Evolutionary conservation across 2,888 invertebrate genomes (phyloP), one percentile per base, ranked within the genome.

Genomic region (Mesodorylaimus sp.): DNA sequence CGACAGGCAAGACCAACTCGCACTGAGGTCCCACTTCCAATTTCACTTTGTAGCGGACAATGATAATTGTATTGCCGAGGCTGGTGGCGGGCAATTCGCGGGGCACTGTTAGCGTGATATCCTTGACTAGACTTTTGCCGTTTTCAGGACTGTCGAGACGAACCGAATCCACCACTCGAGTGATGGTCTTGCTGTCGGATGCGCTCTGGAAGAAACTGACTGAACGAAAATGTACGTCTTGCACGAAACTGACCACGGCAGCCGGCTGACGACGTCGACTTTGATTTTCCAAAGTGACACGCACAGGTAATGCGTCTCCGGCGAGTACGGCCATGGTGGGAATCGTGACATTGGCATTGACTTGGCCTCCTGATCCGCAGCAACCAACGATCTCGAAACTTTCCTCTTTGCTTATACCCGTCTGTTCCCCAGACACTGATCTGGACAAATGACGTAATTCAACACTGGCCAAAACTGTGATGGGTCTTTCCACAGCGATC

Each of bases 161-260:
- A 24, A 7, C 7, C 7, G 44, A 43, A 27, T 43, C 44, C 26
- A 43, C 13, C 5, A 43, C 19, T 21, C 44, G 25, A 5, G 27
- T 43, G 24, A 26, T 25, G 5, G 27, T 26, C 27, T 43, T 43
- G 5, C 26, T 26, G 27, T 43, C 44, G 27, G 44, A 25, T 3
- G 44, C 44, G 10, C 26, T 43, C 27, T 43, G 44, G 27, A 43
- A 43, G 27, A 43, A 43, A 26, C 44, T 43, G 5, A 43, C 44
- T 5, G 44, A 43, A 7, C 44, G 10, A 26, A 43, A 43, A 21
- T 43, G 44, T 16, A 43, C 21, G 24, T 43, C 44, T 26, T 43
- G 44, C 27, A 43, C 44, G 10, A 43, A 26, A 43, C 7, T 26
- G 10, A 43, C 5, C 7, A 13, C 7, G 10, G 27, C 44, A 13